Evolutionary conservation across 2,113 vertebrate species (phyloP).

Genomic region (Xenopus laevis): DNA sequence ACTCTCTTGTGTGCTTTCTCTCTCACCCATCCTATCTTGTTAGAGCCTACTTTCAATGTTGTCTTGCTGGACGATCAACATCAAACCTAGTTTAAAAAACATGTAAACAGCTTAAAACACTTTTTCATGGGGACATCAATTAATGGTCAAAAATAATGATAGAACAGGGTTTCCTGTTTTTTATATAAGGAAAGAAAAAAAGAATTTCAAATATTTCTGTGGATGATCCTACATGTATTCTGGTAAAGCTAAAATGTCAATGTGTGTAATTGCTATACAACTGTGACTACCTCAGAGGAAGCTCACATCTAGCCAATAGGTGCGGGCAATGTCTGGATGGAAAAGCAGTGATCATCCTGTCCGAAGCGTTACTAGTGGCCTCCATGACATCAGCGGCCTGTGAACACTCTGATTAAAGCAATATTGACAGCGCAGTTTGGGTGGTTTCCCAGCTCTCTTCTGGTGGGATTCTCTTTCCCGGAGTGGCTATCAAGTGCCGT

Average conservation of each 20-base stretch:
- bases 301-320: constrained; percentile 2
- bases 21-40: constrained; percentile 10
- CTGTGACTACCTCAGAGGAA: not conserved
- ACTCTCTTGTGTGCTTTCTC: not conserved
- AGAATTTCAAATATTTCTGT: not conserved
- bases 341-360: constrained; percentile 9
- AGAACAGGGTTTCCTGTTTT: not conserved
- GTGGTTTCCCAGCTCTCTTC: constrained; percentile 1
- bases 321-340: constrained; percentile 2
- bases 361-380: not conserved
- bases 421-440: not conserved
- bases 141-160: not conserved
- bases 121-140: not conserved
- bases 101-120: not conserved
- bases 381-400: constrained; percentile 17
- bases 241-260: not conserved
- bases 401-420: constrained; percentile 7
- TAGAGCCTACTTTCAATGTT: not conserved
- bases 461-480: constrained; percentile 1
- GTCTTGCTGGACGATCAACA: not conserved
- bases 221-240: not conserved
- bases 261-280: not conserved
- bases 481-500: not conserved
- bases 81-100: not conserved
- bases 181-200: not conserved